A percentile compares a stretch with the other conserved stretches of the same genome.
Evolutionary conservation across 2,113 vertebrate genomes (phyloP).

Genomic region (Typhlomys cinereus): DNA sequence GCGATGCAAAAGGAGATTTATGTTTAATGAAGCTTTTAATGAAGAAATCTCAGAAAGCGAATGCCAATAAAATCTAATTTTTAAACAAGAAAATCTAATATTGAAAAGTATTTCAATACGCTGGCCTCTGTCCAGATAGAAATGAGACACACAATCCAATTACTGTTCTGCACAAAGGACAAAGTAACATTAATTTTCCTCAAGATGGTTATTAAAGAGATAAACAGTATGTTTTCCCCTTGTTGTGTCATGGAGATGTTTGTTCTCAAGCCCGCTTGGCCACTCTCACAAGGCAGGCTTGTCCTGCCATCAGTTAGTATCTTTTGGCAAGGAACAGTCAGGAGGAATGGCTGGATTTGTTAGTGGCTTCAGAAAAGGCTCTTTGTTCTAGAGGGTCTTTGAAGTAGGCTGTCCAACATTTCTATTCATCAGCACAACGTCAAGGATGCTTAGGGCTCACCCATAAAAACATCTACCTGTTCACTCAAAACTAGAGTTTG

Average conservation of each 20-base stretch:
- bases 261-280: constrained; percentile 85
- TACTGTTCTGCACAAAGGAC: constrained; percentile 88
- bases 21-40: constrained; percentile 89
- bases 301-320: constrained; percentile 85
- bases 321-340: constrained; percentile 83
- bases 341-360: constrained; percentile 80
- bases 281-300: constrained; percentile 79
- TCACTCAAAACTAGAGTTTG: constrained; percentile 75
- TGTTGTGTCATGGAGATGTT: constrained; percentile 87
- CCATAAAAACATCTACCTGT: constrained; percentile 82
- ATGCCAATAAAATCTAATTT: constrained; percentile 90
- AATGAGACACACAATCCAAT: constrained; percentile 91
- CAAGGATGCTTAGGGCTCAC: constrained; percentile 75
- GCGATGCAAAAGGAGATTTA: constrained; percentile 86
- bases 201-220: constrained; percentile 89
- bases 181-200: constrained; percentile 89
- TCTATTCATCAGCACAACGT: constrained; percentile 78
- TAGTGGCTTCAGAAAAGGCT: constrained; percentile 82
- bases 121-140: constrained; percentile 90
- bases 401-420: constrained; percentile 82
- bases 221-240: constrained; percentile 87
- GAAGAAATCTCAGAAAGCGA: constrained; percentile 88
- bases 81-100: constrained; percentile 90
- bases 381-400: constrained; percentile 86
- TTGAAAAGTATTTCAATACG: constrained; percentile 89